Conservation (phyloP, 2,113 vertebrate species). For the Ascaphus truei region DNA sequence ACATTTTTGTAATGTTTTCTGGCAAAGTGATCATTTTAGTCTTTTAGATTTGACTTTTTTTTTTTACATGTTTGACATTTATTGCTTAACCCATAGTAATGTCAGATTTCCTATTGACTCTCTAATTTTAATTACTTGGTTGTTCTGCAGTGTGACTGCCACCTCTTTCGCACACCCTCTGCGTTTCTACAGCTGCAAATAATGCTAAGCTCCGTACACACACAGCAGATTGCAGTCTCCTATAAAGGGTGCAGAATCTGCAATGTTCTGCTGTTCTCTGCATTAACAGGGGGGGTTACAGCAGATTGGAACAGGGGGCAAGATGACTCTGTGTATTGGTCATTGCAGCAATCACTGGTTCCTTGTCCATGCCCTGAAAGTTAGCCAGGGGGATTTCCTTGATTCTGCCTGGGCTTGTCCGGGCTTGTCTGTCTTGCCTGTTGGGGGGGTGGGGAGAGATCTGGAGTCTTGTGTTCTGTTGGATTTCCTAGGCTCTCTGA, state of each 20-base stretch:
- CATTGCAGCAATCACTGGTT: background rate
- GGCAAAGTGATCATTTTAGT: no score
- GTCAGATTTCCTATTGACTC: no score
- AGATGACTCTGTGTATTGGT: conserved; percentile 25
- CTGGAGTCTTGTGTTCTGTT: background rate
- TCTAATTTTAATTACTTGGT: background rate
- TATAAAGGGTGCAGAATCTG: background rate
- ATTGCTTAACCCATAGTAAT: no score
- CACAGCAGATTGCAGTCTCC: background rate
- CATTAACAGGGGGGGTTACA: background rate
- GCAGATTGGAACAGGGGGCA: background rate
- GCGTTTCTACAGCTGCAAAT: background rate
- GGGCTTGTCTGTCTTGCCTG: conserved; percentile 40
- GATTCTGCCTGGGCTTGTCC: conserved; percentile 58
- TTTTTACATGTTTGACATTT: no score
- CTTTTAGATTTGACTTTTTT: no score
- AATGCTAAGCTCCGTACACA: background rate
- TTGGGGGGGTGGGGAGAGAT: conserved; percentile 3
- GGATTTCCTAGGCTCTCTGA: conserved; percentile 4
- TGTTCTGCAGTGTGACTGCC: background rate
- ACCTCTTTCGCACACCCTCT: background rate
- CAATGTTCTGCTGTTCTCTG: background rate
- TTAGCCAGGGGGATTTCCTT: conserved; percentile 35
- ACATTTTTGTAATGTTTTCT: no score
- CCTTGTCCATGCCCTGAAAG: background rate